Conservation (phyloP, 2,888 invertebrate genomes). For the Drosophila paranaensis region DNA sequence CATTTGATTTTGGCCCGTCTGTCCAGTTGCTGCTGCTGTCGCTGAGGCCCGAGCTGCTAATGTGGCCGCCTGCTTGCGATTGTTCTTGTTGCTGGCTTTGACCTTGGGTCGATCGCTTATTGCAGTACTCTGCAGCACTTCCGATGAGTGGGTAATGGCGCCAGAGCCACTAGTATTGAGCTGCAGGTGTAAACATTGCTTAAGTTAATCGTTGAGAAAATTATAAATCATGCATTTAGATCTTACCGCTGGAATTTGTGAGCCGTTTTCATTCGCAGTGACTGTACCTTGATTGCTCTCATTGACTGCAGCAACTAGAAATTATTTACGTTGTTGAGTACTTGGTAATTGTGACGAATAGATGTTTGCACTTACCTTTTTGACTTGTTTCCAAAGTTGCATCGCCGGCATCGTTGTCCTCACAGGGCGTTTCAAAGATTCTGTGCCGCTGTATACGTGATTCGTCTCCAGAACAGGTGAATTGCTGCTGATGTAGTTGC, state of each 20-base stretch:
- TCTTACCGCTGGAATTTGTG: constrained; percentile 55
- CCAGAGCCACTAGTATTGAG: constrained; percentile 58
- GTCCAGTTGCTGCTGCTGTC: constrained; percentile 16
- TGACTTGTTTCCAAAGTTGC: constrained; percentile 31
- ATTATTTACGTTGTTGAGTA: background rate
- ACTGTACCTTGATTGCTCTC: constrained; percentile 45
- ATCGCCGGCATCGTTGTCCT: constrained; percentile 39
- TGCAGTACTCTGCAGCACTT: constrained; percentile 88
- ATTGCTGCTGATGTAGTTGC: constrained; percentile 45
- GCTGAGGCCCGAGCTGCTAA: constrained; percentile 34
- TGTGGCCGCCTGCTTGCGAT: constrained; percentile 87
- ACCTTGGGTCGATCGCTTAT: constrained; percentile 94
- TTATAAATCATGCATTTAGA: background rate
- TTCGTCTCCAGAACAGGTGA: constrained; percentile 67
- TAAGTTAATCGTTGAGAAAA: background rate
- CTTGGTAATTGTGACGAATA: background rate
- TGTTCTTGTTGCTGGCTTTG: constrained; percentile 92
- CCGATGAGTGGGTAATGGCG: constrained; percentile 84
- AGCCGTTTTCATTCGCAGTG: constrained; percentile 33
- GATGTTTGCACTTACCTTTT: constrained; percentile 40
- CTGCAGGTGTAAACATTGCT: constrained; percentile 20
- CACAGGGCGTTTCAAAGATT: constrained; percentile 64
- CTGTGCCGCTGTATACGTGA: constrained; percentile 76
- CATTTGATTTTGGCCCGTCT: constrained; percentile 82
- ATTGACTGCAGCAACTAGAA: constrained; percentile 23